Conservation (phyloP, 2,888 invertebrate genomes). For the Mongoloraphidia duomilia region DNA sequence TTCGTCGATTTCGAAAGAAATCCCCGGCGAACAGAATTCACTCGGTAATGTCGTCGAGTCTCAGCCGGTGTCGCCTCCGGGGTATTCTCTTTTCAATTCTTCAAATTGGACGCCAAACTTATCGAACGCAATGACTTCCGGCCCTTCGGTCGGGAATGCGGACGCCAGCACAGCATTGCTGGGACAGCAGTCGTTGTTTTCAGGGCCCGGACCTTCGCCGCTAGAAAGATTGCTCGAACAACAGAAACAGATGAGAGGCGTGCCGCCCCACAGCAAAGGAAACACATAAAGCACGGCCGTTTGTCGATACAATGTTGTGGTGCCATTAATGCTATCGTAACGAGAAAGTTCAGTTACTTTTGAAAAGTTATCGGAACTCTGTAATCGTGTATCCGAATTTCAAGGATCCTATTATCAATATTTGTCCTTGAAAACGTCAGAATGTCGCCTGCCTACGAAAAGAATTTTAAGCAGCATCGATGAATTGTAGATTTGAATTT, state of each 20-base stretch:
- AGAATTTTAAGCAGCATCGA: no score
- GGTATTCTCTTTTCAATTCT: conserved; percentile 29
- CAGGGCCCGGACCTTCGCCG: conserved; percentile 63
- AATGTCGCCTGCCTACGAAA: no score
- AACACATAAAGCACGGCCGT: no score
- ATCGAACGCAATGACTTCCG: conserved; percentile 17
- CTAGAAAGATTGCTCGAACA: conserved; percentile 67
- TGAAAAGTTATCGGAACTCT: no score
- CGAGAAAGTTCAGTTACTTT: no score
- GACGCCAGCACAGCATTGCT: conserved; percentile 8
- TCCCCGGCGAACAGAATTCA: not conserved
- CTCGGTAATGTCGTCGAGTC: not conserved
- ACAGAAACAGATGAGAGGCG: conserved; percentile 46
- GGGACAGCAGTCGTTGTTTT: conserved; percentile 53
- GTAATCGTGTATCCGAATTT: no score
- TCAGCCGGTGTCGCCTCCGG: conserved; percentile 13
- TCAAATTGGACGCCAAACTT: conserved; percentile 29
- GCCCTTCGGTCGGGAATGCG: conserved; percentile 3
- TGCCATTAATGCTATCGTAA: no score
- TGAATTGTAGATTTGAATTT: no score
- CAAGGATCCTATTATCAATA: no score
- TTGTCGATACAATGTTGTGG: no score
- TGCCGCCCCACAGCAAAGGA: conserved; percentile 7
- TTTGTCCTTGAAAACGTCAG: no score
- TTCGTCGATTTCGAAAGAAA: conserved; percentile 7